phyloP scores from a whole-genome alignment of 2,113 vertebrate genomes.

The Elanus axillaris region DNA sequence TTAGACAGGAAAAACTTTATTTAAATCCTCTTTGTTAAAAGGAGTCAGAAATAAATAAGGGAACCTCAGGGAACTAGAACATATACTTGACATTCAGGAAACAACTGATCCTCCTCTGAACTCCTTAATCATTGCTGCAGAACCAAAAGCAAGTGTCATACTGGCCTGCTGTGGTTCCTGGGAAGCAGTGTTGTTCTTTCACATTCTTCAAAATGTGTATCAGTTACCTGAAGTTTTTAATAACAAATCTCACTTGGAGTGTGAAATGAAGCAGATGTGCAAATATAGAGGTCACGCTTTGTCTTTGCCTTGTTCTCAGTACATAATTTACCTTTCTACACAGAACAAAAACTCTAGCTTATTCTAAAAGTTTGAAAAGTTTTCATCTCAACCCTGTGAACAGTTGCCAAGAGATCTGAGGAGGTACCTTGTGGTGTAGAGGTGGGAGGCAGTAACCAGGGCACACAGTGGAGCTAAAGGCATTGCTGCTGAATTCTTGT shows the following conservation, averaged over 20 bases:
- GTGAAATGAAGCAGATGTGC: constrained; percentile 34
- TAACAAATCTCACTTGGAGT: constrained; percentile 47
- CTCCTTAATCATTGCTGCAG: neutral
- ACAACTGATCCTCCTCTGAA: neutral
- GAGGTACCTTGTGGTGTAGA: neutral
- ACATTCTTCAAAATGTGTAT: neutral
- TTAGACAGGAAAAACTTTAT: neutral
- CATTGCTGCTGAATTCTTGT: neutral
- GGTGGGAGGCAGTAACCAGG: neutral
- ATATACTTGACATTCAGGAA: neutral
- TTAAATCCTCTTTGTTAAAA: neutral
- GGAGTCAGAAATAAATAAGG: neutral
- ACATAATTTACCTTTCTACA: neutral
- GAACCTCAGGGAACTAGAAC: neutral
- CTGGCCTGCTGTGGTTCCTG: neutral
- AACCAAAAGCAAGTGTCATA: neutral
- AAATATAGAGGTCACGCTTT: neutral
- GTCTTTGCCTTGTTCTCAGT: neutral
- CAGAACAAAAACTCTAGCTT: neutral
- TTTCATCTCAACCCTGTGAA: neutral
- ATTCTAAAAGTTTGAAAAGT: neutral
- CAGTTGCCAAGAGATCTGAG: neutral
- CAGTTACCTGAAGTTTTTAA: constrained; percentile 42
- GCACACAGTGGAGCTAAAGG: neutral
- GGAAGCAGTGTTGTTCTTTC: neutral